Base-by-base conservation (phyloP, 2,797 vertebrate species). In the Scyliorhinus canicula region DNA sequence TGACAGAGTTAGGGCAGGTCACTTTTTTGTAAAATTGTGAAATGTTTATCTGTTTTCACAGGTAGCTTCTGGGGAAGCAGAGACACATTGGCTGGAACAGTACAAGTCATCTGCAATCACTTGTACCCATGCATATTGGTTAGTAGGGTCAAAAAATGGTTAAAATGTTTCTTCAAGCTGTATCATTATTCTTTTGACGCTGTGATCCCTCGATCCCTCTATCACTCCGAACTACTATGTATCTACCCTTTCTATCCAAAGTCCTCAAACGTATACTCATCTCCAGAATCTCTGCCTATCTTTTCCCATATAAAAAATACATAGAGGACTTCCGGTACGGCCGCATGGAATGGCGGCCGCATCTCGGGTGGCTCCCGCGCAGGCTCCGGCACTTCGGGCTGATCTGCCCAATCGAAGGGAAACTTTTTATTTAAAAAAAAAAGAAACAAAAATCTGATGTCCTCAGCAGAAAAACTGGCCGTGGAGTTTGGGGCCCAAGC, bases 101-200 rank as follows among this genome's bases (percentile, higher is more conserved):
- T 98, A 99, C 97, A 98, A 96, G 88, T 98, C 98, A 2, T 99
- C 99, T 40, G 98, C 98, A 0, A 98, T 98, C 50, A 98, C 98
- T 95, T 99, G 99, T 95, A 99, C 98, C 88, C 99, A 99, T 28
- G 99, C 99, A 0, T 99, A 98, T n/a, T 99, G 99, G 99, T 99
- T 96, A 95, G 98, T 96, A 0, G 4, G 16, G 50, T 3, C 47
- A 88, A 6, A 69, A 3, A 93, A 28, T 52, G 26, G 31, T 35
- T 14, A 57, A 52, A 28, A 86, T 55, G 52, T 86, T 50, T 69
- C 40, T 44, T 26, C 71, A 16, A 44, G 7, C 24, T 63, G 57
- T 91, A 21, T 40, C 44, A 26, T 93, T 94, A 19, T 35, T 12
- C 67, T 47, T 26, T 35, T 2, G 21, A 57, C 8, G 12, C 16